Conservation (phyloP, 2,797 vertebrate genomes). For the Vireo griseus region DNA sequence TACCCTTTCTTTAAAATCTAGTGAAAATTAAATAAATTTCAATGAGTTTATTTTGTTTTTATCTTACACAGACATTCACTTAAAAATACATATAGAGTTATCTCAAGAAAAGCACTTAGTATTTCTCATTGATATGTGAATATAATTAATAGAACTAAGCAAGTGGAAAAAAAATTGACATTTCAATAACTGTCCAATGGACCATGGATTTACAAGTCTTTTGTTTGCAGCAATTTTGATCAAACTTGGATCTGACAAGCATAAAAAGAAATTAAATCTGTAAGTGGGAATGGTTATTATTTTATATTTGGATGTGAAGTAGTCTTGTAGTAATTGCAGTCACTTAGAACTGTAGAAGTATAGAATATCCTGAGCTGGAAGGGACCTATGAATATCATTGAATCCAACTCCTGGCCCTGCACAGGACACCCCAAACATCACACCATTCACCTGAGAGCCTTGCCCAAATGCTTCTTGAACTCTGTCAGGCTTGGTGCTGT, state of each 20-base stretch:
- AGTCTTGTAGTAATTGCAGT: not conserved
- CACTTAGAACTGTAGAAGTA: not conserved
- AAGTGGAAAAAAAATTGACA: slow-evolving; percentile 43
- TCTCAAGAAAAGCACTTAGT: not conserved
- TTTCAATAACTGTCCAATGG: slow-evolving; percentile 60
- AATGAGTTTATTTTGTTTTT: not conserved
- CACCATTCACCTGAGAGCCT: not conserved
- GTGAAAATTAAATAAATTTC: not conserved
- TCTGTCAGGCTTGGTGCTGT: not conserved
- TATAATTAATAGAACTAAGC: slow-evolving; percentile 22
- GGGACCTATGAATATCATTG: not conserved
- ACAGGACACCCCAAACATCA: not conserved
- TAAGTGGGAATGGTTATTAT: slow-evolving; percentile 27
- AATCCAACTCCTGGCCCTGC: not conserved
- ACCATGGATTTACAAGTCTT: slow-evolving; percentile 54
- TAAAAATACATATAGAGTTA: slow-evolving; percentile 14
- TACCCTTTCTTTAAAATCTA: not conserved
- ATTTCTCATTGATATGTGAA: not conserved
- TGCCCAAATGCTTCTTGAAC: not conserved
- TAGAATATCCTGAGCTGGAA: not conserved
- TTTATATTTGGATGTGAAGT: not conserved
- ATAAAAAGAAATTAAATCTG: slow-evolving; percentile 53
- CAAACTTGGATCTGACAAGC: slow-evolving; percentile 54
- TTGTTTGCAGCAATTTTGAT: slow-evolving; percentile 64
- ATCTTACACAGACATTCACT: not conserved